Base-by-base conservation (phyloP, 2,797 vertebrate genomes). In the Molossus alvarezi region DNA sequence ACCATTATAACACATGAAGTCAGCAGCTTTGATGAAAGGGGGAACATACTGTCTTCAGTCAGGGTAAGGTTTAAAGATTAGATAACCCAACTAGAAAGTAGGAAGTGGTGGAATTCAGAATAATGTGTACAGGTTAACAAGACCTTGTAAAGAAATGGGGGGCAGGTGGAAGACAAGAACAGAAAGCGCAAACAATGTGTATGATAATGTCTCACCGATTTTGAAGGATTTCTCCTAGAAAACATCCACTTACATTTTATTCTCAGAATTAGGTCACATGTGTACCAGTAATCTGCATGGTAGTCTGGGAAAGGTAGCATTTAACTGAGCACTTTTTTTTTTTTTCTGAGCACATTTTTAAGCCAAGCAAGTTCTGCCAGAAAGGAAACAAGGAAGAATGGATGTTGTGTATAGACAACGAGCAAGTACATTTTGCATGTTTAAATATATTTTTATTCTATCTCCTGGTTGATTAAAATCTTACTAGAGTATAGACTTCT, bases 401-500 rank as follows among this genome's bases (percentile, higher is more conserved):
- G 20, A n/a, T 58, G 57, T 57, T 23, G 7, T 25, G 4, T 25
- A 18, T n/a, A 87, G 48, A 60, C 29, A 89, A 41, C 48, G 18
- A 90, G 17, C 10, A 71, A 64, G 60, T 80, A 60, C 0, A 9
- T 20, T 94, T 92, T 37, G 2, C 12, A 37, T 85, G 11, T 53
- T 93, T 92, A 77, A 76, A 83, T 67, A 48, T 29, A 58, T 79
- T 84, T 80, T 95, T 80, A 64, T 79, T 79, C 64, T 84, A 27
- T 60, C 57, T 48, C n/a, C 13, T 84, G 13, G 14, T 33, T 91
- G 33, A 76, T 88, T 79, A 45, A 76, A 77, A 69, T 53, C 9
- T 90, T 71, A 65, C 77, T 33, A 2, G 45, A 92, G 3, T 57
- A 45, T 64, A 89, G 67, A 90, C 88, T 71, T 87, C 23, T 60